Evolutionary conservation across 2,113 vertebrate species (phyloP).

Genomic region (Istiophorus platypterus): DNA sequence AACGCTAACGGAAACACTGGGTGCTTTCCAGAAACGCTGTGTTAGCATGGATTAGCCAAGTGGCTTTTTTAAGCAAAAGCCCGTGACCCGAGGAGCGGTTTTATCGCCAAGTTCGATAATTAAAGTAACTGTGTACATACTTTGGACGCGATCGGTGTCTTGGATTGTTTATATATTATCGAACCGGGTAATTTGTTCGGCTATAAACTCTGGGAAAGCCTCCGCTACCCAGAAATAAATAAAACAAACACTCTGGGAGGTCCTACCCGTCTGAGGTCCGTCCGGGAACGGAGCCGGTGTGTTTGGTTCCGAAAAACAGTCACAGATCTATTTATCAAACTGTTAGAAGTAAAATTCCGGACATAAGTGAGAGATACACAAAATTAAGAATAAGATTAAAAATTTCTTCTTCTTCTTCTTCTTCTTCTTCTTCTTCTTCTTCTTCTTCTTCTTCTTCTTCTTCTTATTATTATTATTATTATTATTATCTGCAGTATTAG

Average conservation of each 20-base stretch:
- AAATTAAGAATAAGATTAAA: too few species aligned
- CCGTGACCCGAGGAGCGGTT: background rate
- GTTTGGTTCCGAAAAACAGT: conserved; percentile 42
- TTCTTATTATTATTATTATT: too few species aligned
- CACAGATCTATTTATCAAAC: too few species aligned
- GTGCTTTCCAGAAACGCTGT: fast-evolving
- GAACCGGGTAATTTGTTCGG: background rate
- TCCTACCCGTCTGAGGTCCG: conserved; percentile 19
- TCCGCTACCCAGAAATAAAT: conserved; percentile 50
- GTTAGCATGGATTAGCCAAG: conserved; percentile 14
- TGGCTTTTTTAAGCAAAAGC: background rate
- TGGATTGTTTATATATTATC: background rate
- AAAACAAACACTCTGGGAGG: background rate
- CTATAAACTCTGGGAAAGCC: conserved; percentile 66
- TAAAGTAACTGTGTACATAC: conserved; percentile 29
- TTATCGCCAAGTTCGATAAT: background rate
- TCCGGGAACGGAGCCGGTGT: background rate
- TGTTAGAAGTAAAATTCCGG: too few species aligned
- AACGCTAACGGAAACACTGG: background rate
- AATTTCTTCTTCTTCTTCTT: too few species aligned
- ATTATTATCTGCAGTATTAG: too few species aligned
- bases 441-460: too few species aligned
- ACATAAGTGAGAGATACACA: too few species aligned
- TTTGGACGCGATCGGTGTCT: background rate
- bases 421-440: too few species aligned